phyloP scores from a whole-genome alignment of 1,140 invertebrate species.

The Solenopsis invicta region DNA sequence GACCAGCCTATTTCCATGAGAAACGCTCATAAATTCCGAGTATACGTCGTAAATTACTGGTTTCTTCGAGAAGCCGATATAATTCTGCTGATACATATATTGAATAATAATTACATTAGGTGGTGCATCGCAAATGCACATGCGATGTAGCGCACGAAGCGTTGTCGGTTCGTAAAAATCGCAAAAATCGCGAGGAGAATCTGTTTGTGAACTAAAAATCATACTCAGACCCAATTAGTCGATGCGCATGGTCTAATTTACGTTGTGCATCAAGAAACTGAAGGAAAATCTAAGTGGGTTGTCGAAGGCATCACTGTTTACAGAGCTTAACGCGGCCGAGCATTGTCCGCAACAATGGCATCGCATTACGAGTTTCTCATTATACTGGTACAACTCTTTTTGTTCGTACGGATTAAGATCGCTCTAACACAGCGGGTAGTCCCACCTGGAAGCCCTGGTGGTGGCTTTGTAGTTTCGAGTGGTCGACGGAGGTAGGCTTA shows the following conservation, averaged over 20 bases:
- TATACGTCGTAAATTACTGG: slow-evolving; percentile 52
- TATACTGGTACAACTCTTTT: slow-evolving; percentile 78
- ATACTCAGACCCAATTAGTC: neutral
- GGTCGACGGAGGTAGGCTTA: neutral
- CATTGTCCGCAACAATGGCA: slow-evolving; percentile 72
- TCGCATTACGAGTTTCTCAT: slow-evolving; percentile 72
- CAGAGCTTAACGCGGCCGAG: slow-evolving; percentile 44
- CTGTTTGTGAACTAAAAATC: neutral
- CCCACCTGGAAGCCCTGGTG: neutral
- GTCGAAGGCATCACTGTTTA: slow-evolving; percentile 48
- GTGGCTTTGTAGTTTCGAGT: neutral
- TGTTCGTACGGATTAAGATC: slow-evolving; percentile 75
- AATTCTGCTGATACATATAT: slow-evolving; percentile 57
- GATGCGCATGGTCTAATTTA: slow-evolving; percentile 1
- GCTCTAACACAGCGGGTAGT: slow-evolving; percentile 63
- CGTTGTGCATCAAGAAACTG: neutral
- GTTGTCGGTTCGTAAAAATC: neutral
- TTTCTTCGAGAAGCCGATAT: slow-evolving; percentile 29
- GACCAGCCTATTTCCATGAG: slow-evolving; percentile 45
- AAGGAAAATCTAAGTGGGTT: slow-evolving; percentile 13
- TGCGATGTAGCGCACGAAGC: neutral
- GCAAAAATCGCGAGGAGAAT: neutral
- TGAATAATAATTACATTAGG: slow-evolving; percentile 57
- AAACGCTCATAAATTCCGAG: slow-evolving; percentile 45
- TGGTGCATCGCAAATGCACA: neutral